phyloP scores from a whole-genome alignment of 2,113 vertebrate genomes.

The Petromus typicus region DNA sequence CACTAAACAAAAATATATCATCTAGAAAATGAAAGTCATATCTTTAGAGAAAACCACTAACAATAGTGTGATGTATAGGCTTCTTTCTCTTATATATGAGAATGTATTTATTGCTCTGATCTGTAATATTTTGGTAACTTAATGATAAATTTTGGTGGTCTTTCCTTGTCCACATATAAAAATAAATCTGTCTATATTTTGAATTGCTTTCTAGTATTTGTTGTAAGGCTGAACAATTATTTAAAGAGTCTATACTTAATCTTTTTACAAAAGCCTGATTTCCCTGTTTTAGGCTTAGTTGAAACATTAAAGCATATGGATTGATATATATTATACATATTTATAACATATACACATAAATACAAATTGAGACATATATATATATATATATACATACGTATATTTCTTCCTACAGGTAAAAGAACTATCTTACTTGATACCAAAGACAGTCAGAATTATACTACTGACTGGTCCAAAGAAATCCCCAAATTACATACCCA shows the following conservation, averaged over 20 bases:
- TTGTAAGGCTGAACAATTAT: background rate
- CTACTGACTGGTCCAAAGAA: background rate
- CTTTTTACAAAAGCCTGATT: background rate
- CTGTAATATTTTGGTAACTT: background rate
- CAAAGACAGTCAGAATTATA: background rate
- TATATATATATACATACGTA: background rate
- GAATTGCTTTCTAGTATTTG: background rate
- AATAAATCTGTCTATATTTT: background rate
- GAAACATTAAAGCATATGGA: background rate
- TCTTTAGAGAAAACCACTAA: background rate
- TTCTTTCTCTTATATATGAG: background rate
- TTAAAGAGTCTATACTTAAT: background rate
- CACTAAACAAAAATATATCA: background rate
- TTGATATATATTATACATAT: background rate
- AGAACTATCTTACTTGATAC: background rate
- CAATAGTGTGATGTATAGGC: background rate
- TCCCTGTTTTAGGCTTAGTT: slow-evolving; percentile 11
- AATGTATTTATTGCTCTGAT: accelerated
- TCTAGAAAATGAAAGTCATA: background rate
- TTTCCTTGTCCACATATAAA: background rate
- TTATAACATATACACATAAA: background rate
- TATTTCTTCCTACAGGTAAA: background rate
- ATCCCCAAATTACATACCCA: background rate
- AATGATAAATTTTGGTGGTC: background rate
- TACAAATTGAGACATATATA: no score